A percentile compares a stretch with the other conserved stretches of the same genome.
Evolutionary conservation across 2,888 invertebrate species (phyloP).

Genomic region (Mechanitis messenoides): DNA sequence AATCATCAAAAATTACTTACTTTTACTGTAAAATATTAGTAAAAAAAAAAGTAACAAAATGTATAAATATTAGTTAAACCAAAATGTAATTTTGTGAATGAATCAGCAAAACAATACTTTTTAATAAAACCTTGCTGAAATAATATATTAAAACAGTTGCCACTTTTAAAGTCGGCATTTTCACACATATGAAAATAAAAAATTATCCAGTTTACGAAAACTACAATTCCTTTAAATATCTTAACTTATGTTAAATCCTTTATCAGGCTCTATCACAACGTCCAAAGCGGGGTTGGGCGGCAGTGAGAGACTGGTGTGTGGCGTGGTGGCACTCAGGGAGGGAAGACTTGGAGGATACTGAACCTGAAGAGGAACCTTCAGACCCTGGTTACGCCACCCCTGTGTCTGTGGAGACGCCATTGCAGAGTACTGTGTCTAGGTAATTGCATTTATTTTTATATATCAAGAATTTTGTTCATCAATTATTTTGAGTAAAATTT

Average conservation of each 20-base stretch:
- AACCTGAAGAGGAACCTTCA: conserved; percentile 86
- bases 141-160: too few relatives aligned
- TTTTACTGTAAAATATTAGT: too few relatives aligned
- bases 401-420: conserved; percentile 89
- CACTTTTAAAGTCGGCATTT: too few relatives aligned
- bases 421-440: conserved; percentile 90
- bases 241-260: conserved; percentile 4
- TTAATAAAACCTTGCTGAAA: too few relatives aligned
- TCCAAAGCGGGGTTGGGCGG: conserved; percentile 67
- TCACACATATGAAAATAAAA: too few relatives aligned
- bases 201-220: too few relatives aligned
- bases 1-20: too few relatives aligned
- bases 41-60: too few relatives aligned
- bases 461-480: background rate
- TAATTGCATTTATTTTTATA: conserved; percentile 37
- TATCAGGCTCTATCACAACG: conserved; percentile 43
- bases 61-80: too few relatives aligned
- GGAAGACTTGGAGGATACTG: conserved; percentile 87
- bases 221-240: background rate
- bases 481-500: too few relatives aligned
- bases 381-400: conserved; percentile 87
- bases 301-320: conserved; percentile 86
- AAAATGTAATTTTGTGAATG: too few relatives aligned
- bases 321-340: conserved; percentile 95
- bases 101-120: too few relatives aligned